Base-by-base conservation (phyloP, 2,797 vertebrate species). In the Lithobates sylvaticus region DNA sequence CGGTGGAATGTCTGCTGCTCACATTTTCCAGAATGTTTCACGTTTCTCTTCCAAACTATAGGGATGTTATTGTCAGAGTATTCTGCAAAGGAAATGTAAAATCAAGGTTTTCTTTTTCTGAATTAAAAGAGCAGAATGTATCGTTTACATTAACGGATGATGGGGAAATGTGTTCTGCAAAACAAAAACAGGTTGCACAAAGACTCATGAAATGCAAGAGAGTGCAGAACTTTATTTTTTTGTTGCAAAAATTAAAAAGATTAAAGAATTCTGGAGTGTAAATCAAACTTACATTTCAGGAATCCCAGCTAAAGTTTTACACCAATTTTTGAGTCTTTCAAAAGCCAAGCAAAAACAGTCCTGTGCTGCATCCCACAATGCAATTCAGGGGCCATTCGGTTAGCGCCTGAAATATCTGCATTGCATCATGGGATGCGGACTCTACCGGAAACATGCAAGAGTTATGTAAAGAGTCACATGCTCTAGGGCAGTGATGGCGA, bases 21-120 rank as follows among this genome's bases (percentile, higher is more conserved):
- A 87, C 12, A 75, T 87, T 87, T 87, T 87, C 86, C 86, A 79
- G 81, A 87, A 87, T 84, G 76, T 70, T 87, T 83, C 70, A 68
- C 34, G 29, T 84, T 87, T 87, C 76, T 84, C 54, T 84, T 84
- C 86, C 81, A 87, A 84, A 34, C 81, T 87, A 76, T 34, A 79
- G 54, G 70, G 36, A 80, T 87, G 71, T 84, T 87, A 75, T 80
- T 72, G 61, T 87, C 21, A 61, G 36, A 54, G 76, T 58, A 78
- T 50, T 29, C 58, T 68, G 76, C 76, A 69, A 79, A 29, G 64
- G 34, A 77, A 78, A 83, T 78, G 61, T 84, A 73, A 50, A 73
- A 78, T 50, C 8, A 15, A 44, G 32, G 1, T 29, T 61, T 68
- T 27, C 58, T 36, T 76, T 32, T 44, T 29, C 8, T n/a, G 9